phyloP scores from a whole-genome alignment of 2,113 vertebrate species.

The Dipodomys merriami region DNA sequence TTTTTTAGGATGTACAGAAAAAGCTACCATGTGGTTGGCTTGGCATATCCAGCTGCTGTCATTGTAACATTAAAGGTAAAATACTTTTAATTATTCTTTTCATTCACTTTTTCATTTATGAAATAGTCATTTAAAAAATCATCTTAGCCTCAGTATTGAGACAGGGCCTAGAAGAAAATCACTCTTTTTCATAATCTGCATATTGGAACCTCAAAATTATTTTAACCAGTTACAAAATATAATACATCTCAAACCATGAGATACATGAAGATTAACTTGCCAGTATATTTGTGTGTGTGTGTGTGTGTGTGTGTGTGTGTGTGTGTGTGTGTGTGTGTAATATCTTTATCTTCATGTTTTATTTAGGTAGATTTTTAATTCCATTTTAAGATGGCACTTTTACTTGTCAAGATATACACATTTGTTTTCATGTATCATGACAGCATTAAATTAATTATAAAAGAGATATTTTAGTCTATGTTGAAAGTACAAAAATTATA shows the following conservation, averaged over 20 bases:
- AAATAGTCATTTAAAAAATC: slow-evolving; percentile 12
- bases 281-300: background rate
- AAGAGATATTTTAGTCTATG: background rate
- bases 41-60: slow-evolving; percentile 95
- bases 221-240: slow-evolving; percentile 16
- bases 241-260: background rate
- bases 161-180: background rate
- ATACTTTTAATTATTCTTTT: slow-evolving; percentile 62
- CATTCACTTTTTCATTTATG: slow-evolving; percentile 38
- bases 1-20: slow-evolving; percentile 96
- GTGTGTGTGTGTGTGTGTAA: background rate
- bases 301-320: too few species aligned
- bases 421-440: background rate
- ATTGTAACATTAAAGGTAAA: slow-evolving; percentile 95
- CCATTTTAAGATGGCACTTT: background rate
- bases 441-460: background rate
- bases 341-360: slow-evolving; percentile 14
- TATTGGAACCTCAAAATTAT: background rate
- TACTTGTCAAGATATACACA: background rate
- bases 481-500: slow-evolving; percentile 14
- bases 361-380: slow-evolving; percentile 5
- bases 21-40: slow-evolving; percentile 95
- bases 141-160: too few species aligned
- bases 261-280: background rate
- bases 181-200: background rate